These are phyloP conservation scores for Napeogenes sylphis DNA, from an alignment of 2,888 invertebrate genomes.

Conservation along the genomic window DNA sequence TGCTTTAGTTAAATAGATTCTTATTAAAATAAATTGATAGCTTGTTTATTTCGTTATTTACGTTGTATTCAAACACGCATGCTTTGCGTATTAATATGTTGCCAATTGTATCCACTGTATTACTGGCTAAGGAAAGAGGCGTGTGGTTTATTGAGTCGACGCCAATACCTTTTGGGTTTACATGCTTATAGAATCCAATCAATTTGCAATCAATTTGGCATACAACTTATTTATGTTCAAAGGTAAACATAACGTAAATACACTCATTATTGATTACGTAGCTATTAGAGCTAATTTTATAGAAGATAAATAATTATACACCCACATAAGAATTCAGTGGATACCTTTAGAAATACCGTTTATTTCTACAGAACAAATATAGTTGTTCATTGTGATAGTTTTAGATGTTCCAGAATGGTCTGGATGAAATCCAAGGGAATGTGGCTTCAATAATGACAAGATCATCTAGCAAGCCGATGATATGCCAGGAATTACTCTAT, in stretches of 20 bases:
- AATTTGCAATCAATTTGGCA: conserved; percentile 24
- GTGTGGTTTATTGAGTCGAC: conserved; percentile 18
- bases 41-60: conserved; percentile 2
- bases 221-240: conserved; percentile 24
- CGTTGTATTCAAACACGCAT: conserved; percentile 2
- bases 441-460: conserved; percentile 21
- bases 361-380: no score
- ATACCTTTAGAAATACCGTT: no score
- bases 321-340: no score
- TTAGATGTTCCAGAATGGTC: conserved; percentile 39
- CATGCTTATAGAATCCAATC: conserved; percentile 15
- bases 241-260: conserved; percentile 5
- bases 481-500: conserved; percentile 52
- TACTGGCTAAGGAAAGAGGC: conserved; percentile 16
- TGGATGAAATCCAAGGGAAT: conserved; percentile 60
- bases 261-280: conserved; percentile 6
- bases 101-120: conserved; percentile 11
- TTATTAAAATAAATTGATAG: conserved; percentile 4
- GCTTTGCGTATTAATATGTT: conserved; percentile 13
- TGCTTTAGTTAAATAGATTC: not conserved
- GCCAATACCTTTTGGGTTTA: conserved; percentile 25
- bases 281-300: conserved; percentile 1
- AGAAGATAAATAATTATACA: no score
- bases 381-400: conserved; percentile 35
- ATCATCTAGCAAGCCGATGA: conserved; percentile 27